Conservation (phyloP, 2,797 vertebrate species). For the Gallinago nigripennis region DNA sequence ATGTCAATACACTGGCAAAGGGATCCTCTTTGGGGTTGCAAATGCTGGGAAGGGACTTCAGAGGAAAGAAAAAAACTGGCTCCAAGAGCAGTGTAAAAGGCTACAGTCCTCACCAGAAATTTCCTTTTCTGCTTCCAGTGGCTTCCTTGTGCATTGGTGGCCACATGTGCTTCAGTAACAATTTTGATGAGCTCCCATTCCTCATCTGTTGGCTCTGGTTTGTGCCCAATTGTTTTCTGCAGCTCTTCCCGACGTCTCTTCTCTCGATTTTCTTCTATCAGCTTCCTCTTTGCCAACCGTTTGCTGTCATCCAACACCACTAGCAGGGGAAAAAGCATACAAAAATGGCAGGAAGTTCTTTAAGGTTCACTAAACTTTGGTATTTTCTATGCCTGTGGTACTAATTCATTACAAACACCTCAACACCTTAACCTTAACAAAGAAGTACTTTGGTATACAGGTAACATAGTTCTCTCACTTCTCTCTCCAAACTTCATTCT, state of each 20-base stretch:
- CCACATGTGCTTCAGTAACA: conserved; percentile 94
- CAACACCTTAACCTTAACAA: neutral
- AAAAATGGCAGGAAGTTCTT: neutral
- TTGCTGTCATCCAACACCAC: conserved; percentile 98
- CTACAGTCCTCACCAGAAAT: conserved; percentile 89
- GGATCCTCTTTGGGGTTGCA: neutral
- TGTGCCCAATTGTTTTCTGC: conserved; percentile 90
- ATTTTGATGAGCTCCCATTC: conserved; percentile 97
- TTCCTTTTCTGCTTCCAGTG: conserved; percentile 98
- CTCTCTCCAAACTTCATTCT: neutral
- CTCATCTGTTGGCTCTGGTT: conserved; percentile 90
- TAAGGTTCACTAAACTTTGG: neutral
- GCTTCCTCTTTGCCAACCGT: conserved; percentile 92
- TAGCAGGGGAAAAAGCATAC: conserved; percentile 46
- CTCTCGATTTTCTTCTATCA: conserved; percentile 96
- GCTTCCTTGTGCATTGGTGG: conserved; percentile 97
- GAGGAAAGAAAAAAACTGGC: neutral
- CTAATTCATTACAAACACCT: neutral
- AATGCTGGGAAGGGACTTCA: neutral
- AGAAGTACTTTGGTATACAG: neutral
- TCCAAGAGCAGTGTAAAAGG: neutral
- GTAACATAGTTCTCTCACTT: neutral
- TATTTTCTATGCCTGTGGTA: neutral
- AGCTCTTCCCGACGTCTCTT: conserved; percentile 89
- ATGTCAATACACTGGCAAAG: neutral